Evolutionary conservation across 1,140 invertebrate species (phyloP).

Genomic region (Anastrepha ludens): DNA sequence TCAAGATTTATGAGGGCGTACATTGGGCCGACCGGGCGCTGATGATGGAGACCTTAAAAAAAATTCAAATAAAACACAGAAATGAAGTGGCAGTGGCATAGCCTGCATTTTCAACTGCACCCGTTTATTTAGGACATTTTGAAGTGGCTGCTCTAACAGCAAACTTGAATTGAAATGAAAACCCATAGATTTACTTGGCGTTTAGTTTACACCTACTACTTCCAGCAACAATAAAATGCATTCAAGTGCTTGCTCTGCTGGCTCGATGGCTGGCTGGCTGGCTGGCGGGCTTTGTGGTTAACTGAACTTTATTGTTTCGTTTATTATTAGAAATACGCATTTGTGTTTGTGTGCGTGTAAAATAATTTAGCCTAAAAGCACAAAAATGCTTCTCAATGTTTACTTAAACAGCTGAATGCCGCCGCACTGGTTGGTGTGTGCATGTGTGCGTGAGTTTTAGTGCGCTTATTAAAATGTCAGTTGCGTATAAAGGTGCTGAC

Average conservation of each 20-base stretch:
- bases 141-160: slow-evolving; percentile 6
- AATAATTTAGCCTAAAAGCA: neutral
- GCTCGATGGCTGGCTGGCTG: neutral
- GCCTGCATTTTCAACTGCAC: neutral
- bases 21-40: slow-evolving; percentile 47
- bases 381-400: neutral
- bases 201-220: slow-evolving; percentile 7
- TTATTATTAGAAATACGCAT: slow-evolving; percentile 16
- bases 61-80: neutral
- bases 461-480: slow-evolving; percentile 53
- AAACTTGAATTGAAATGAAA: neutral
- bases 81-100: neutral
- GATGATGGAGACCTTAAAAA: slow-evolving; percentile 24
- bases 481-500: slow-evolving; percentile 48
- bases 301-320: slow-evolving; percentile 30
- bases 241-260: neutral
- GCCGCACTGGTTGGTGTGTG: neutral
- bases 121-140: slow-evolving; percentile 38
- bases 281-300: neutral
- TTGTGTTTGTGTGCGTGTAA: neutral
- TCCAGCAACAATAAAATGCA: neutral
- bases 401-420: neutral
- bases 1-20: slow-evolving; percentile 71
- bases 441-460: neutral
- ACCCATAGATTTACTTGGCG: slow-evolving; percentile 17